phyloP scores from a whole-genome alignment of 2,888 invertebrate species.

The Stenurella melanura region DNA sequence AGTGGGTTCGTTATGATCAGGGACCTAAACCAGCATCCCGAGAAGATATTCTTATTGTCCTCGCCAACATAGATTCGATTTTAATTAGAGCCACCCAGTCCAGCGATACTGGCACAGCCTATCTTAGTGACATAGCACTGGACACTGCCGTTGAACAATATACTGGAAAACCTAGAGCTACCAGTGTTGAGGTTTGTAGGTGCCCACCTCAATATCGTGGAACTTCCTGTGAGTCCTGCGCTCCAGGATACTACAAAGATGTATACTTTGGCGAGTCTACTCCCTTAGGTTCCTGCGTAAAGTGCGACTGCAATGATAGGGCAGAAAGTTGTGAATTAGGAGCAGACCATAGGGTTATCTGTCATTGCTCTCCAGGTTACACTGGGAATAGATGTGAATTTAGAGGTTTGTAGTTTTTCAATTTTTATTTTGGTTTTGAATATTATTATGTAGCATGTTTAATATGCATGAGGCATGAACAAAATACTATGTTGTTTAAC shows the following conservation, averaged over 20 bases:
- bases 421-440: neutral
- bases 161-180: conserved; percentile 79
- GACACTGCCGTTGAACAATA: conserved; percentile 85
- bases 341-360: conserved; percentile 78
- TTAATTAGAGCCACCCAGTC: conserved; percentile 88
- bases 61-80: conserved; percentile 88
- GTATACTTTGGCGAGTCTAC: conserved; percentile 74
- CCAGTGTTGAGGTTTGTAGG: conserved; percentile 85
- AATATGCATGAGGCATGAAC: conserved; percentile 30
- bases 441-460: neutral
- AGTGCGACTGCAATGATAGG: conserved; percentile 87
- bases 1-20: conserved; percentile 79
- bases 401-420: conserved; percentile 71
- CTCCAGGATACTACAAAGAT: conserved; percentile 83
- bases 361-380: conserved; percentile 83
- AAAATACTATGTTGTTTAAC: neutral
- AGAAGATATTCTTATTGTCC: conserved; percentile 87
- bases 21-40: conserved; percentile 81
- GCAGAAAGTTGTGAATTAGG: conserved; percentile 80
- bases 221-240: conserved; percentile 88
- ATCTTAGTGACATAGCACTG: conserved; percentile 89
- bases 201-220: conserved; percentile 81
- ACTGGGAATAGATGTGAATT: conserved; percentile 81
- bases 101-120: conserved; percentile 78
- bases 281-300: conserved; percentile 77